Evolutionary conservation across 2,113 vertebrate species (phyloP).

Genomic region (Eclectus roratus): DNA sequence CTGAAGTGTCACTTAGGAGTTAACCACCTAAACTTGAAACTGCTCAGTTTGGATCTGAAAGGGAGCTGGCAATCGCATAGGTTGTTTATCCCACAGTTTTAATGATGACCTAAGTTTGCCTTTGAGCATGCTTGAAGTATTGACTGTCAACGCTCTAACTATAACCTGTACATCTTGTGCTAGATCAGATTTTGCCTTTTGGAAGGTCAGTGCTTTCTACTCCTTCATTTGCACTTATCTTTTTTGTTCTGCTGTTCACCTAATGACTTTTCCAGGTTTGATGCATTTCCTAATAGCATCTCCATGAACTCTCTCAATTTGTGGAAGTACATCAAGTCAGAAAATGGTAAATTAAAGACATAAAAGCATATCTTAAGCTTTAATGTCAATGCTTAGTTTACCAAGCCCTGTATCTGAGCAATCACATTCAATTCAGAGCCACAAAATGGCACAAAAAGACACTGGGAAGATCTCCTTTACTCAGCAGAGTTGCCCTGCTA

Average conservation of each 20-base stretch:
- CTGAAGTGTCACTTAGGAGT: not conserved
- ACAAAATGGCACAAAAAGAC: not conserved
- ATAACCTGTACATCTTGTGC: not conserved
- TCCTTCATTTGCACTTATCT: not conserved
- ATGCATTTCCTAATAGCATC: not conserved
- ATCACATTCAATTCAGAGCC: not conserved
- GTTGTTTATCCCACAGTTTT: not conserved
- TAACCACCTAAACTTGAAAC: not conserved
- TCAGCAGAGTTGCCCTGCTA: not conserved
- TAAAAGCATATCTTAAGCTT: not conserved
- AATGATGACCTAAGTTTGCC: not conserved
- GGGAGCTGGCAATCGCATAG: not conserved
- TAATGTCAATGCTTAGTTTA: not conserved
- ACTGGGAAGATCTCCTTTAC: not conserved
- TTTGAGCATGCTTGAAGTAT: not conserved
- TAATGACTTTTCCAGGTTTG: not conserved
- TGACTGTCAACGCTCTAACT: not conserved
- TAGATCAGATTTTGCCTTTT: slow-evolving; percentile 43
- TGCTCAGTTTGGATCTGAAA: not conserved
- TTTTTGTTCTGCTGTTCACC: not conserved
- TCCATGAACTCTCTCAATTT: not conserved
- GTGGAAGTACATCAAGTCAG: not conserved
- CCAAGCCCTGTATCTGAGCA: not conserved
- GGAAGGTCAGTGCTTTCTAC: not conserved
- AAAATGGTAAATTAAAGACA: not conserved